Evolutionary conservation across 1,140 invertebrate species (phyloP), one percentile per base, ranked within the genome.

Genomic region (Amphibalanus amphitrite): DNA sequence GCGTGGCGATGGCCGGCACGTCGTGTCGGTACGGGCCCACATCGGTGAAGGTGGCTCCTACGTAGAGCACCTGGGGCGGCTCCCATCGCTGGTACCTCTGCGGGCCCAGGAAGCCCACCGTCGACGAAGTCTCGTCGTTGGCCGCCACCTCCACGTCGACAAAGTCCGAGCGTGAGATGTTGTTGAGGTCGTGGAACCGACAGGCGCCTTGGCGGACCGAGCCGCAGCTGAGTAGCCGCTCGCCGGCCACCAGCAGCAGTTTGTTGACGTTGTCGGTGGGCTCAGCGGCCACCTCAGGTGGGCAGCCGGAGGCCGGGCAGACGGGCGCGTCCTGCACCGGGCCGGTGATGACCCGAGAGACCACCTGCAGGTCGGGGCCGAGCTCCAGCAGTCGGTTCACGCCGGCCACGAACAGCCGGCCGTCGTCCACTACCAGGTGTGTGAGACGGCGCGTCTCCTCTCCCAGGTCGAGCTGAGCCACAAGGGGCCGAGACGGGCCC

Each of bases 341-440:
- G 86, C 91, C 86, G 71, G 86, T 87, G 4, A 77, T 86, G 81
- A 89, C 91, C 47, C 85, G 85, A 74, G 90, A 86, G 28, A 89
- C 86, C 29, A 91, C 82, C 67, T 88, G 86, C 69, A 99, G 82
- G 77, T 93, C 89, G 13, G 90, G 87, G 25, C 92, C 90, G 23
- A 98, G 84, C 81, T 96, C 92, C 80, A 94, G 97, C 59, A 99
- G 85, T 70, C 87, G 84, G 82, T 98, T 98, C 17, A 97, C 91
- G 40, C 90, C 95, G 69, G 95, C 95, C 69, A 98, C 86, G 83
- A 93, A 98, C 8, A 97, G 84, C 69, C 92, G 85, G 40, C 92
- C 90, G 79, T 89, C 90, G 80, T 97, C 92, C 70, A 96, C 88
- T 28, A 92, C 90, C 74, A 97, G 83, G 81, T 96, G 92, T 80